A percentile compares a stretch with the other conserved stretches of the same genome.
Evolutionary conservation across 2,888 invertebrate genomes (phyloP).

Genomic region (Orchesella flavescens): DNA sequence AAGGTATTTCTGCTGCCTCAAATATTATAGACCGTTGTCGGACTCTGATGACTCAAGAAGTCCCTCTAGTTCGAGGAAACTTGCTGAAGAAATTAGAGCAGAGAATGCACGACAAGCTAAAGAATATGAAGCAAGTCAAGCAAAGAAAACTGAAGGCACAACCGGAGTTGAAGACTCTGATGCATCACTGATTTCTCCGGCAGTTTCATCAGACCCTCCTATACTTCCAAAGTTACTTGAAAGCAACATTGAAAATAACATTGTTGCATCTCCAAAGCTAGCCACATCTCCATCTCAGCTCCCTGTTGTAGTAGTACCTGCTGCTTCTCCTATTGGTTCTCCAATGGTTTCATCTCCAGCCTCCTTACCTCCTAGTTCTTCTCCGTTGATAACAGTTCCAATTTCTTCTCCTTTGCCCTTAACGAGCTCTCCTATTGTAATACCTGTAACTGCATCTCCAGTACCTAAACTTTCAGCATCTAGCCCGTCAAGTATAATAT

Average conservation of each 20-base stretch:
- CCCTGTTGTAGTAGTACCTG: neutral
- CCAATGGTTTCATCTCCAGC: slow-evolving; percentile 76
- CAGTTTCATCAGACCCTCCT: slow-evolving; percentile 15
- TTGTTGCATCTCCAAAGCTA: slow-evolving; percentile 3
- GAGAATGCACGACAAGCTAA: slow-evolving; percentile 71
- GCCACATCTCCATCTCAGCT: slow-evolving; percentile 18
- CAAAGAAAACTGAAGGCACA: slow-evolving; percentile 38
- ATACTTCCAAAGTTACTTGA: slow-evolving; percentile 29
- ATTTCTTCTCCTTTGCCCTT: slow-evolving; percentile 73
- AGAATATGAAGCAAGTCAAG: slow-evolving; percentile 74
- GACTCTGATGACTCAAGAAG: slow-evolving; percentile 70
- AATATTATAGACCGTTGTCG: slow-evolving; percentile 54
- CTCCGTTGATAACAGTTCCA: slow-evolving; percentile 74
- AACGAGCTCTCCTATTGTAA: slow-evolving; percentile 74
- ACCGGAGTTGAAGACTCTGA: slow-evolving; percentile 11
- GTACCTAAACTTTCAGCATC: slow-evolving; percentile 67
- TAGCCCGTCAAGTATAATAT: slow-evolving; percentile 42
- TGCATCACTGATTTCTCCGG: neutral
- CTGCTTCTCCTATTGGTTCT: slow-evolving; percentile 76
- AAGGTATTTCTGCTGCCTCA: neutral
- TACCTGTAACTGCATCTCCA: slow-evolving; percentile 75
- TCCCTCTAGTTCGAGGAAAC: slow-evolving; percentile 65
- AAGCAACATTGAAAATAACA: slow-evolving; percentile 7
- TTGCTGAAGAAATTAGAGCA: slow-evolving; percentile 70
- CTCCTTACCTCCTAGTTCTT: slow-evolving; percentile 76